phyloP scores from a whole-genome alignment of 2,797 vertebrate species.

The Acipenser ruthenus region DNA sequence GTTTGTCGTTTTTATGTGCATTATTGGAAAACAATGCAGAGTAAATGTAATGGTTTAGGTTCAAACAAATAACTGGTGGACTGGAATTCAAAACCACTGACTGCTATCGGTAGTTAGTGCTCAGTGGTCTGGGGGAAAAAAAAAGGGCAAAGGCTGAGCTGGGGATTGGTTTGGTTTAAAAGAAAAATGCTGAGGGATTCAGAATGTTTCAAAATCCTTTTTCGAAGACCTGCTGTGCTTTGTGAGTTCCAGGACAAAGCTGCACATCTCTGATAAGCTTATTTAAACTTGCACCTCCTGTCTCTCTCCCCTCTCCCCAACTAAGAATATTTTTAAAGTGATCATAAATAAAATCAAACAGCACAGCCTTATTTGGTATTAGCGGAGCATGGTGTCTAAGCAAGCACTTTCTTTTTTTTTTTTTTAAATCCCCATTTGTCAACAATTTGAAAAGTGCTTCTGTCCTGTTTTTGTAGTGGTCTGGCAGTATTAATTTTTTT shows the following conservation, averaged over 20 bases:
- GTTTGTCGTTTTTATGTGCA: slow-evolving; percentile 11
- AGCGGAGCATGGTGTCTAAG: too few relatives aligned
- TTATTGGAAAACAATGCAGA: neutral
- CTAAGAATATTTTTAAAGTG: too few relatives aligned
- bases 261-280: slow-evolving; percentile 50
- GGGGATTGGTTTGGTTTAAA: slow-evolving; percentile 9
- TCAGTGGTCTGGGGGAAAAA: slow-evolving; percentile 14
- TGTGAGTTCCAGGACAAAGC: slow-evolving; percentile 37
- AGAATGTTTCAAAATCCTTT: slow-evolving; percentile 12
- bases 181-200: slow-evolving; percentile 5
- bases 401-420: too few relatives aligned
- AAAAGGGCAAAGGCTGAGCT: slow-evolving; percentile 11
- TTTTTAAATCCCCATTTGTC: too few relatives aligned
- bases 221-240: slow-evolving; percentile 30
- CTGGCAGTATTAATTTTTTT: too few relatives aligned
- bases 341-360: too few relatives aligned
- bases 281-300: slow-evolving; percentile 19
- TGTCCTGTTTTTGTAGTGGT: too few relatives aligned
- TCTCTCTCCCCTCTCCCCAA: neutral
- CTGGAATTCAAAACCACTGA: too few relatives aligned
- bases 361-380: too few relatives aligned
- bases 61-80: too few relatives aligned
- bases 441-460: too few relatives aligned
- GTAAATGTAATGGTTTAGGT: too few relatives aligned
- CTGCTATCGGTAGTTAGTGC: neutral